These are phyloP conservation scores for Pelvicachromis taeniatus DNA, from an alignment of 2,113 vertebrate species.

Conservation along the genomic window DNA sequence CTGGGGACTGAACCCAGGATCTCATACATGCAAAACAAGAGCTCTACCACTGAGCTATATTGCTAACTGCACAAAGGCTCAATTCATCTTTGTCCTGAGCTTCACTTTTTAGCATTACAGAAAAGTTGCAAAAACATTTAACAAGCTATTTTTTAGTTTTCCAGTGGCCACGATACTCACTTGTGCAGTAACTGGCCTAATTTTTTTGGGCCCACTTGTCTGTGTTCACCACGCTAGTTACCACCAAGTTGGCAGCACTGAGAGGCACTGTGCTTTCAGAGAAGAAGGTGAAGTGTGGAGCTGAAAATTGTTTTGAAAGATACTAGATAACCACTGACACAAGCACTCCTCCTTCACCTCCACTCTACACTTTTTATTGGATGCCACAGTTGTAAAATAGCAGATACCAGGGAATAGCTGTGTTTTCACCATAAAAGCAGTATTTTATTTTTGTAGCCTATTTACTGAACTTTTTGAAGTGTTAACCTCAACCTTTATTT, in stretches of 20 bases:
- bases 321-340: neutral
- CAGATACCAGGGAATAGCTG: neutral
- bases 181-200: neutral
- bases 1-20: neutral
- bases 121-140: neutral
- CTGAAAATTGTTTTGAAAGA: neutral
- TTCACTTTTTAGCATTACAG: neutral
- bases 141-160: neutral
- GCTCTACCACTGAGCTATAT: constrained; percentile 70
- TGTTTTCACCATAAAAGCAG: neutral
- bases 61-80: rapidly evolving
- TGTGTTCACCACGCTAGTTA: neutral
- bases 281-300: neutral
- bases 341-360: neutral
- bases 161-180: neutral
- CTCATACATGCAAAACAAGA: constrained; percentile 54
- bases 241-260: neutral
- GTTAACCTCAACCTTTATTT: neutral
- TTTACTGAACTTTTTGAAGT: neutral
- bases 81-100: neutral
- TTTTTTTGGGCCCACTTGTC: neutral
- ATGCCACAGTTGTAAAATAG: neutral
- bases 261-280: neutral
- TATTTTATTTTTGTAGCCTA: neutral
- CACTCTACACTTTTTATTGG: neutral